These are phyloP conservation scores for Eumacrocentrus americanus DNA, from an alignment of 2,888 invertebrate genomes.

Conservation along the genomic window DNA sequence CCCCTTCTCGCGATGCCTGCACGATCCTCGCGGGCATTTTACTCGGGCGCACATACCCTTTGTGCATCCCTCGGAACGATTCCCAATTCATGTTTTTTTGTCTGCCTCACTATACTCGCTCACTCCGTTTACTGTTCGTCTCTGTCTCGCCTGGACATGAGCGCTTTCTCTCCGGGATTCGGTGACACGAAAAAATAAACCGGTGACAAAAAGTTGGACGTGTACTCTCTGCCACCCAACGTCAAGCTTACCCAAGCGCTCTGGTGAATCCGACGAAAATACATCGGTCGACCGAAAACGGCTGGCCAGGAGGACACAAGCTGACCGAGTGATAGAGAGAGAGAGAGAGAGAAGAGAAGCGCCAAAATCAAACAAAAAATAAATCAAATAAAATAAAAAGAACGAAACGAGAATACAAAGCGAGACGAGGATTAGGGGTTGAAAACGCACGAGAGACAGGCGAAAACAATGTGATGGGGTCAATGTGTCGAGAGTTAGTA, in stretches of 20 bases:
- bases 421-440: constrained; percentile 4
- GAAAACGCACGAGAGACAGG: no score
- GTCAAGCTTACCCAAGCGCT: not conserved
- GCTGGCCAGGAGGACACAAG: not conserved
- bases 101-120: not conserved
- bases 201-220: constrained; percentile 28
- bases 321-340: not conserved
- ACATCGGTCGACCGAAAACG: constrained; percentile 10
- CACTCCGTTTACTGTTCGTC: not conserved
- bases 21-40: not conserved
- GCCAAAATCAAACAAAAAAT: not conserved
- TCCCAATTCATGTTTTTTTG: not conserved
- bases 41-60: not conserved
- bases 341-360: not conserved
- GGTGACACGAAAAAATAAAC: constrained; percentile 26
- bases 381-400: constrained; percentile 9
- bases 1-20: not conserved
- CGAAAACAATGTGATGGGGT: not conserved
- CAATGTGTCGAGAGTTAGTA: not conserved
- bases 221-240: not conserved
- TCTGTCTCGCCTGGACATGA: not conserved
- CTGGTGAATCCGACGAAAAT: constrained; percentile 17
- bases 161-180: constrained; percentile 7
- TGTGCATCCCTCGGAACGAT: constrained; percentile 7
- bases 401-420: not conserved